These are phyloP conservation scores for Escarpia spicata DNA, from an alignment of 2,888 invertebrate genomes.

Conservation along the genomic window DNA sequence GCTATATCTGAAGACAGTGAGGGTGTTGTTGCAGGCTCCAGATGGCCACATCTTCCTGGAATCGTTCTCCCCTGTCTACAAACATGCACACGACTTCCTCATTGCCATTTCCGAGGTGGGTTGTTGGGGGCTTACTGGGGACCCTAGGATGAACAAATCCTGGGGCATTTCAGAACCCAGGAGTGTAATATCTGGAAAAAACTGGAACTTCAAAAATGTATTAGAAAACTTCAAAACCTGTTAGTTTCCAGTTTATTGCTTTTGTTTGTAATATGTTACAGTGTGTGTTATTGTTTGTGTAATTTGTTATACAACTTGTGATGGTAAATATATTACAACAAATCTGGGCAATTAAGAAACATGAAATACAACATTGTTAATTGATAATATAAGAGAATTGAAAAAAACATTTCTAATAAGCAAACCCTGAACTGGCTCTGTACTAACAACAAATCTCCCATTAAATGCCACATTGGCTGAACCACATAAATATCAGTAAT, in stretches of 20 bases:
- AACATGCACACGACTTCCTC: constrained; percentile 98
- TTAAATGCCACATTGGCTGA: not conserved
- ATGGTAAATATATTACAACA: not conserved
- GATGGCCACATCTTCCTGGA: constrained; percentile 99
- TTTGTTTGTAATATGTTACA: too few species aligned
- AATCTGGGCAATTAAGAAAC: too few species aligned
- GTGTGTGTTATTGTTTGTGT: too few species aligned
- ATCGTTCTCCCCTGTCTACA: constrained; percentile 98
- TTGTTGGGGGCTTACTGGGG: not conserved
- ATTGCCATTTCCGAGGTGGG: constrained; percentile 92
- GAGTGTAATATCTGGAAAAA: not conserved
- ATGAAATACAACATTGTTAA: too few species aligned
- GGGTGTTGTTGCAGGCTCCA: constrained; percentile 71
- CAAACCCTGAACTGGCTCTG: not conserved
- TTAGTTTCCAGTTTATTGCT: not conserved
- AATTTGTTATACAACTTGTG: not conserved
- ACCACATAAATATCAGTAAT: not conserved
- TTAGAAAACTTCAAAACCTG: not conserved
- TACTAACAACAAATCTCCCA: not conserved
- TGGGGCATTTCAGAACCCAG: not conserved
- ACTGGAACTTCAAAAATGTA: not conserved
- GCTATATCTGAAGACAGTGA: not conserved
- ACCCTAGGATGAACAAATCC: not conserved
- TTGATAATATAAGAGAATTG: not conserved
- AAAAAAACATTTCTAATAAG: not conserved